Evolutionary conservation across 2,888 invertebrate species (phyloP).

Genomic region (Dynastes maya): DNA sequence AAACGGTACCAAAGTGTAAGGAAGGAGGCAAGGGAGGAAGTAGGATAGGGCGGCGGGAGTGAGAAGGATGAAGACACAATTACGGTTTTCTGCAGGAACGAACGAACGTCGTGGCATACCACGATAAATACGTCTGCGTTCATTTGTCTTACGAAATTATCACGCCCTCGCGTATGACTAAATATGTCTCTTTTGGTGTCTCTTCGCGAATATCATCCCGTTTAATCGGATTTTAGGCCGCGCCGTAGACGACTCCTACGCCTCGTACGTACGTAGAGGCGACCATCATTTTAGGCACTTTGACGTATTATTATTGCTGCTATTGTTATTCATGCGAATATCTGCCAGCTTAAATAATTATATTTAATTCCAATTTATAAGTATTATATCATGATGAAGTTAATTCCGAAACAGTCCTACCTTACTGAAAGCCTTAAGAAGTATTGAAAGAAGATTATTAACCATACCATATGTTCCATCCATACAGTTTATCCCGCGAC

Average conservation of each 20-base stretch:
- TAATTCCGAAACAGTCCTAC: not conserved
- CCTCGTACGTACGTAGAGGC: not conserved
- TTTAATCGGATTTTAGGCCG: slow-evolving; percentile 45
- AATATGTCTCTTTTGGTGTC: slow-evolving; percentile 40
- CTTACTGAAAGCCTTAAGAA: too few species aligned
- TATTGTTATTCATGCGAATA: slow-evolving; percentile 39
- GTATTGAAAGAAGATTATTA: too few species aligned
- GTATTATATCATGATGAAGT: not conserved
- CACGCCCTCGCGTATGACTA: slow-evolving; percentile 46
- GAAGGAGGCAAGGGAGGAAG: not conserved
- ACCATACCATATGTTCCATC: too few species aligned
- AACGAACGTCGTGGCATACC: slow-evolving; percentile 51
- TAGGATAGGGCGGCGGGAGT: slow-evolving; percentile 2
- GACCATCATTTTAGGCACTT: slow-evolving; percentile 1
- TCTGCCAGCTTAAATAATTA: slow-evolving; percentile 12
- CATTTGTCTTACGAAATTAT: slow-evolving; percentile 55
- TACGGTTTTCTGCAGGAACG: slow-evolving; percentile 32
- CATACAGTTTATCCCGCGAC: too few species aligned
- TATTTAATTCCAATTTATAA: slow-evolving; percentile 35
- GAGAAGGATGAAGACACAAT: slow-evolving; percentile 32
- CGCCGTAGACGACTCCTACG: slow-evolving; percentile 20
- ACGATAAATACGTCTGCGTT: slow-evolving; percentile 57
- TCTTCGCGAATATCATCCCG: slow-evolving; percentile 34
- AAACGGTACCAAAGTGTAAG: slow-evolving; percentile 21
- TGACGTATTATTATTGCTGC: slow-evolving; percentile 39